phyloP scores from a whole-genome alignment of 2,888 invertebrate species.

The Pegoplata infirma region DNA sequence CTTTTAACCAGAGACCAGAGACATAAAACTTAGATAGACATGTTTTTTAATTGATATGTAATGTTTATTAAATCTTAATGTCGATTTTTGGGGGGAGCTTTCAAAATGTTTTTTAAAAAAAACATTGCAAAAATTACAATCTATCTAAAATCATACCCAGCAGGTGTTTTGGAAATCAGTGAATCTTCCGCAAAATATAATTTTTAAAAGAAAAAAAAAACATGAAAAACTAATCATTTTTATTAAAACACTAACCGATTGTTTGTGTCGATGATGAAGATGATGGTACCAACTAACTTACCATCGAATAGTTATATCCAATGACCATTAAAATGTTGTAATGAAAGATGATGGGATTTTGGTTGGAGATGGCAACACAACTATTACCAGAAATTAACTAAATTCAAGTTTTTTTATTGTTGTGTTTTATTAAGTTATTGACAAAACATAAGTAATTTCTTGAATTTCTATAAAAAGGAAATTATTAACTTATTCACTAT shows the following conservation, averaged over 20 bases:
- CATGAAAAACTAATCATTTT: background rate
- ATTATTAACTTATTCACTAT: too few species aligned
- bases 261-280: background rate
- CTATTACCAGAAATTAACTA: slow-evolving; percentile 37
- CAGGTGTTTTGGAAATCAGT: slow-evolving; percentile 43
- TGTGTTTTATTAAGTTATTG: too few species aligned
- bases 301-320: too few species aligned
- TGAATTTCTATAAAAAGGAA: slow-evolving; percentile 23
- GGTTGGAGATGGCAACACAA: slow-evolving; percentile 5
- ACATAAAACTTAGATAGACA: background rate
- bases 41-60: slow-evolving; percentile 47
- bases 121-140: slow-evolving; percentile 10
- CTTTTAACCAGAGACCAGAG: background rate
- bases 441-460: slow-evolving; percentile 26
- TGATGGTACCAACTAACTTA: background rate
- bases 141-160: slow-evolving; percentile 29
- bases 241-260: background rate
- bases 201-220: background rate
- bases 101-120: background rate
- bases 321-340: slow-evolving; percentile 33
- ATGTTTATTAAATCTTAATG: background rate
- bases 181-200: background rate
- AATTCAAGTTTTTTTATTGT: slow-evolving; percentile 10
- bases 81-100: slow-evolving; percentile 26
- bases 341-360: slow-evolving; percentile 23